Percentiles rank a stretch among this genome's conserved stretches.
phyloP scores from a whole-genome alignment of 2,888 invertebrate species.

The Epinotia bilunana region DNA sequence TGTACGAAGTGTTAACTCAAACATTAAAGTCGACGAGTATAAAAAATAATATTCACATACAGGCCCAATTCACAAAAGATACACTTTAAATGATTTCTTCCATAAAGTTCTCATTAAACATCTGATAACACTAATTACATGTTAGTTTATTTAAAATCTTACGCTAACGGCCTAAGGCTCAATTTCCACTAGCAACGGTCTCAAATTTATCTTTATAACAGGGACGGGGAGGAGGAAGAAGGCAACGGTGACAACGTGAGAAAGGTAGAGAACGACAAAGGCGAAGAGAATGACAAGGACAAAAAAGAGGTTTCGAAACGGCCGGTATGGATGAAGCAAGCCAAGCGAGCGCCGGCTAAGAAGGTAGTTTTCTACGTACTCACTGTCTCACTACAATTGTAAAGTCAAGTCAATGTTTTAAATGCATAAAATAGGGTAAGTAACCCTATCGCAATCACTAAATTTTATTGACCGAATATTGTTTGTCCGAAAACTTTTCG shows the following conservation, averaged over 20 bases:
- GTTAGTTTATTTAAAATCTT: neutral
- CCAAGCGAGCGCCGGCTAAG: slow-evolving; percentile 54
- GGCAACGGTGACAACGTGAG: slow-evolving; percentile 76
- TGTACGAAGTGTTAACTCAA: no score
- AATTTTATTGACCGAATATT: no score
- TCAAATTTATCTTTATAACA: slow-evolving; percentile 51
- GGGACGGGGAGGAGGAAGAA: slow-evolving; percentile 85
- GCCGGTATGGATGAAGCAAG: slow-evolving; percentile 50
- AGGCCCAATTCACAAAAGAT: neutral
- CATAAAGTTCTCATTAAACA: neutral
- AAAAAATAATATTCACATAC: neutral
- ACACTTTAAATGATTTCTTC: neutral
- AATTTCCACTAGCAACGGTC: neutral
- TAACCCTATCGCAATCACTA: no score
- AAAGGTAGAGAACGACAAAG: slow-evolving; percentile 64
- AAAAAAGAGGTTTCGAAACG: slow-evolving; percentile 81
- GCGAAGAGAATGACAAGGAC: slow-evolving; percentile 79
- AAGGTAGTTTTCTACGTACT: slow-evolving; percentile 47
- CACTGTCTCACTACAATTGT: no score
- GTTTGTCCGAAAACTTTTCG: no score
- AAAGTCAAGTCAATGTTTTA: no score
- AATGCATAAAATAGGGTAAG: no score
- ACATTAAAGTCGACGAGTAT: no score
- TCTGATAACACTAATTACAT: neutral
- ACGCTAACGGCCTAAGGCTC: neutral